Conservation (phyloP, 2,888 invertebrate species). For the Protonemura montana region DNA sequence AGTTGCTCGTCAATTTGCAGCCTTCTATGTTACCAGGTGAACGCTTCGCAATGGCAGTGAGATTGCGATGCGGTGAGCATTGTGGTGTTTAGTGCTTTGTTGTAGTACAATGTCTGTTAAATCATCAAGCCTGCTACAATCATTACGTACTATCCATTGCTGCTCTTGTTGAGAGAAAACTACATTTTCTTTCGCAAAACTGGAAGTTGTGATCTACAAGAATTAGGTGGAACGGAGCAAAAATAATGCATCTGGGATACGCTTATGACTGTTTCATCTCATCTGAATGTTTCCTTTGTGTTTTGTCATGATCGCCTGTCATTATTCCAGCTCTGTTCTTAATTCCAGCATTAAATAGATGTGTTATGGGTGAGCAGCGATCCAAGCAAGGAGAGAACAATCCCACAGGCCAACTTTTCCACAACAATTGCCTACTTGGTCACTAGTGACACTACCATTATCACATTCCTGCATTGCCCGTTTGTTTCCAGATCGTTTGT, state of each 20-base stretch:
- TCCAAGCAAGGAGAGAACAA: too few species aligned
- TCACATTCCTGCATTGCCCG: background rate
- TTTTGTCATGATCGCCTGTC: background rate
- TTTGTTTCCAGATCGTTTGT: slow-evolving; percentile 68
- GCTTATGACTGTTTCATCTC: background rate
- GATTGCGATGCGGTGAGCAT: background rate
- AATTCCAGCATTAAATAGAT: background rate
- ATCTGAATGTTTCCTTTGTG: background rate
- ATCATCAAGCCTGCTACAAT: background rate
- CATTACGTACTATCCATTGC: background rate
- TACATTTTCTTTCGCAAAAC: background rate
- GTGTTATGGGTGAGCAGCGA: background rate
- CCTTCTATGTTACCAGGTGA: background rate
- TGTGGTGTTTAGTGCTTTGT: background rate
- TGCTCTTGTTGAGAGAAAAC: background rate
- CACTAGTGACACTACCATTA: background rate
- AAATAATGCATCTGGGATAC: background rate
- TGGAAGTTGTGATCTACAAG: background rate
- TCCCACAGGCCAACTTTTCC: too few species aligned
- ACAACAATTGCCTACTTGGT: background rate
- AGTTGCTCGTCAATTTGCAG: background rate
- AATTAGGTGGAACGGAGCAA: background rate
- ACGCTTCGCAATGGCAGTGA: background rate
- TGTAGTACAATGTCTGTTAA: background rate
- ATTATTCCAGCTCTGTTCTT: background rate